A percentile compares a stretch with the other conserved stretches of the same genome.
phyloP scores from a whole-genome alignment of 92 coral and sea anemone genomes.

The Siderastrea siderea region DNA sequence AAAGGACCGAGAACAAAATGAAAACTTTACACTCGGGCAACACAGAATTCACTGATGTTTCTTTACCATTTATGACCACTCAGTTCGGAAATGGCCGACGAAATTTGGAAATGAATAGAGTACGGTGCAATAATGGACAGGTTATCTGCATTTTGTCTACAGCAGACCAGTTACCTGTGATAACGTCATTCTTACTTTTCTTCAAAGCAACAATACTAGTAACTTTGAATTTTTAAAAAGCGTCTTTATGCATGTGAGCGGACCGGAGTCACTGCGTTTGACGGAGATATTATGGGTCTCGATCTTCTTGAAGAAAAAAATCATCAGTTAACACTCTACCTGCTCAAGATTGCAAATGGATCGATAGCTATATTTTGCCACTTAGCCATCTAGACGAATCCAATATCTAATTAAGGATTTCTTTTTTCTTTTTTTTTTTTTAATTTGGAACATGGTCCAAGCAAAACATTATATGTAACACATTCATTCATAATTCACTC shows the following conservation, averaged over 20 bases:
- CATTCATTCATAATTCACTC: neutral
- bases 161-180: conserved; percentile 29
- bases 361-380: no score
- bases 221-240: neutral
- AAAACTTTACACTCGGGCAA: neutral
- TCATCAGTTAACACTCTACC: no score
- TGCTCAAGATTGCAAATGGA: no score
- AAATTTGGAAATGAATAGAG: conserved; percentile 24
- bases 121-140: conserved; percentile 19
- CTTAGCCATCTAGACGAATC: no score
- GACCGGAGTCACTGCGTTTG: neutral
- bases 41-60: neutral
- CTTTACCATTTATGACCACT: conserved; percentile 12
- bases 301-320: no score
- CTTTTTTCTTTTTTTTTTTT: no score
- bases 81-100: conserved; percentile 12
- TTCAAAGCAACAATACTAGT: no score
- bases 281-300: no score
- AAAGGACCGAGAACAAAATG: conserved; percentile 44
- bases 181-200: neutral
- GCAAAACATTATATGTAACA: neutral
- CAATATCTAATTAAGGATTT: no score
- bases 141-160: conserved; percentile 27
- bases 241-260: neutral
- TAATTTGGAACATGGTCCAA: no score